Evolutionary conservation across 2,113 vertebrate genomes (phyloP), one percentile per base, ranked within the genome.

Genomic region (Leptocoma aspasia): DNA sequence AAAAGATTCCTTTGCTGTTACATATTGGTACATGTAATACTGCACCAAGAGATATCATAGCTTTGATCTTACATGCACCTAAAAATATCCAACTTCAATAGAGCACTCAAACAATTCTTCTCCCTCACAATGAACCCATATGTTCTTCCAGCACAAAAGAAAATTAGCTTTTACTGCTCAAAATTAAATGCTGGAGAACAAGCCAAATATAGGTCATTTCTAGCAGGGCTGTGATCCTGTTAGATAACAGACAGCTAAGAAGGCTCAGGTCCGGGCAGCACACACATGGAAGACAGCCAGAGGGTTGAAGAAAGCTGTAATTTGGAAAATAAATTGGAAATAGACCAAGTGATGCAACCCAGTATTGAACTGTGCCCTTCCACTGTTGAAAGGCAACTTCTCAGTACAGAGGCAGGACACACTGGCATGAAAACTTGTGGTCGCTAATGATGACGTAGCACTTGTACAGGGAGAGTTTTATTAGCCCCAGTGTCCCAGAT

Each of bases 41-140:
- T 96, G 94, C 94, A 95, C 91, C 96, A 95, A 96, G 86, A 96
- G 94, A 95, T 96, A 97, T 95, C 96, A 96, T 92, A 95, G 91
- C 94, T 94, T 91, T 97, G 97, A 87, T 92, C 89, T 94, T 80
- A 85, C 91, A 96, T 0, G 6, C 86, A 88, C 94, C 92, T 96
- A 94, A 88, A 97, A 97, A 97, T 94, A 97, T 53, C 86, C 11
- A 20, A 52, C 90, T 96, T 97, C 95, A 94, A 77, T 92, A 97
- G 93, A 95, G 88, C 21, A 35, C 92, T 97, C 97, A 96, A 88
- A 92, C 75, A 92, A 93, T 95, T 94, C 86, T 90, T 95, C 28
- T 95, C 47, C 41, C 37, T 97, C 80, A 95, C 92, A 96, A 96
- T 88, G 95, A 95, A 68, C 79, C 82, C 85, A 75, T 88, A 64